Base-by-base conservation (phyloP, 1,140 invertebrate species). In the Drosophila chauvacae region DNA sequence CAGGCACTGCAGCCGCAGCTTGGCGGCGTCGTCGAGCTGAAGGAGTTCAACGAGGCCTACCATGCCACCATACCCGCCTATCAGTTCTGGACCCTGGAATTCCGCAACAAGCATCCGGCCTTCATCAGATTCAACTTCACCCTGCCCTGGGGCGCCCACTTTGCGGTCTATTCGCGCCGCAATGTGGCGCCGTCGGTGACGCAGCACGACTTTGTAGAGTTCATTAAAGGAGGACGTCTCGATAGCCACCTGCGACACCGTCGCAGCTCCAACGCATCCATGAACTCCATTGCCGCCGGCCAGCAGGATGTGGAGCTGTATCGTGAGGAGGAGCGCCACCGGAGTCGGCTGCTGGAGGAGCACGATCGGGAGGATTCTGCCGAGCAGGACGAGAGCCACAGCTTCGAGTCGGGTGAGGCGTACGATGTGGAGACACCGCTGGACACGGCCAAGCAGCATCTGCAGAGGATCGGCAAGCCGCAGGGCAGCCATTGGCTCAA, bases 201-300 rank as follows among this genome's bases (percentile, higher is more conserved):
- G 30, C 97, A 98, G 92, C 98, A 98, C 92, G 98, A 99, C 92
- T 98, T 99, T 92, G 96, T 97, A 18, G 97, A 98, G 93, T 97
- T 98, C 91, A 96, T 98, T 74, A 96, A 96, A 88, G 96, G 96
- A 20, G 96, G 96, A 26, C 94, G 96, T 23, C 93, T 97, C 6
- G 96, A 97, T 90, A 94, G 96, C 80, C 93, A 96, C 56, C 94
- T 96, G 78, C 57, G 91, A 28, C 87, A 91, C 61, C 81, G 83
- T 35, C 78, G 85, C 48, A 81, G 56, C 47, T 60, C 50, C 33
- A 87, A 87, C 26, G 57, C 18, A n/a, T 69, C 59, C 6, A 39
- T 47, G 4, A 50, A 37, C 13, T 35, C 51, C 35, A n/a, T 44
- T 28, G 33, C 47, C 11, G 42, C 47, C 20, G 41, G n/a, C 42